Percentiles rank a stretch among this genome's conserved stretches.
phyloP scores from a whole-genome alignment of 2,797 vertebrate species.

The Chelon auratus region DNA sequence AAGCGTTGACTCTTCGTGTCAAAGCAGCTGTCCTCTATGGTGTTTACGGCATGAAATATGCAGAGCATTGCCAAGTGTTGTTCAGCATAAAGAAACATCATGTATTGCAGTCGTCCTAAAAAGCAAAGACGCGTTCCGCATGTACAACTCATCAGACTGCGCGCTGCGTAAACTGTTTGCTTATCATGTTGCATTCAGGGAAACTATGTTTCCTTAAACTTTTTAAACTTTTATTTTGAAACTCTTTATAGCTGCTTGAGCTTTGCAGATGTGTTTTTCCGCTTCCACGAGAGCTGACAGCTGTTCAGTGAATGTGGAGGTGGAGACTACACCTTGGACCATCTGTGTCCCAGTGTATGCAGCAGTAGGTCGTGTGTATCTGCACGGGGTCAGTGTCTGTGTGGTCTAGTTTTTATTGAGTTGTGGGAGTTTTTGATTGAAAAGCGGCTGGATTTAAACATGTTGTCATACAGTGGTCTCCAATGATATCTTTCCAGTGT shows the following conservation, averaged over 20 bases:
- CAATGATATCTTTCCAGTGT: no score
- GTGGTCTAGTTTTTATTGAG: neutral
- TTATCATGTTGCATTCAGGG: constrained; percentile 21
- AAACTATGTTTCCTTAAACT: constrained; percentile 7
- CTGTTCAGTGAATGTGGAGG: constrained; percentile 29
- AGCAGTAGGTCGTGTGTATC: constrained; percentile 30
- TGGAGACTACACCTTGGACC: constrained; percentile 47
- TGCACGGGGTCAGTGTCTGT: constrained; percentile 24
- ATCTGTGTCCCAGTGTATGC: constrained; percentile 48
- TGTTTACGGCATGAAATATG: constrained; percentile 55
- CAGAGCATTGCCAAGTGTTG: constrained; percentile 27
- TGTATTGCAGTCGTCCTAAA: constrained; percentile 4
- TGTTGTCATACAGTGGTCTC: no score
- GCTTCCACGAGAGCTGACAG: constrained; percentile 29
- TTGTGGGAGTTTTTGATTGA: no score
- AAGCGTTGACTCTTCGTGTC: neutral
- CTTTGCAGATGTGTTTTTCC: constrained; percentile 28
- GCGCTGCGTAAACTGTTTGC: neutral
- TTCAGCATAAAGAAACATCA: constrained; percentile 22
- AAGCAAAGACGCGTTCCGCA: neutral
- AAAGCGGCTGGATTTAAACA: no score
- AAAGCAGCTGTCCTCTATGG: neutral
- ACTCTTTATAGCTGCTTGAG: neutral
- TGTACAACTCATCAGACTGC: neutral
- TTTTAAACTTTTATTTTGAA: constrained; percentile 44